These are phyloP conservation scores for Gonioctena quinquepunctata DNA, from an alignment of 1,140 invertebrate species.

Conservation along the genomic window DNA sequence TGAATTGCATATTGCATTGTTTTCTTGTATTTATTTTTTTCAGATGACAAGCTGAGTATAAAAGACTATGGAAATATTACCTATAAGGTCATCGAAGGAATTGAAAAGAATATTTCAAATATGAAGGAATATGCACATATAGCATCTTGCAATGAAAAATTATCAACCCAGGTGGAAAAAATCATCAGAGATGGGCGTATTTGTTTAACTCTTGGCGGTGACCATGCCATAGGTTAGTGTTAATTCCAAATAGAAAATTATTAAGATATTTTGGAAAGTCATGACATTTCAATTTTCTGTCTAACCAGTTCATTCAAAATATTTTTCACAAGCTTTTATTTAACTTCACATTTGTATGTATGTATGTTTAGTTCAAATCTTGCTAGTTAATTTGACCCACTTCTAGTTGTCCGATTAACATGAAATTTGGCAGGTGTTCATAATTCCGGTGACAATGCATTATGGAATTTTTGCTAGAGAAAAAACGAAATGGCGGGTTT, in stretches of 20 bases:
- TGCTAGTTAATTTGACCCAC: too few species aligned
- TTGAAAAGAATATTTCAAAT: constrained; percentile 60
- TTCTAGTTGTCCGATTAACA: too few species aligned
- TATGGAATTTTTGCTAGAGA: too few species aligned
- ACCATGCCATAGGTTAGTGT: constrained; percentile 79
- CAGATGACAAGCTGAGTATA: constrained; percentile 61
- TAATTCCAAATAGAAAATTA: background rate
- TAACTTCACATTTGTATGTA: too few species aligned
- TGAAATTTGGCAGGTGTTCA: too few species aligned
- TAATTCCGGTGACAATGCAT: too few species aligned
- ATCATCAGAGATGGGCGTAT: constrained; percentile 67
- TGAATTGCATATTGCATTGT: too few species aligned
- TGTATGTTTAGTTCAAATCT: too few species aligned
- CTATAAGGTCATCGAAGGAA: constrained; percentile 55
- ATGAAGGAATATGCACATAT: constrained; percentile 67
- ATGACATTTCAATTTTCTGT: too few species aligned
- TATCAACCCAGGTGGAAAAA: constrained; percentile 66
- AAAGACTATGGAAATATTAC: constrained; percentile 74
- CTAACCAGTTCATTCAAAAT: too few species aligned
- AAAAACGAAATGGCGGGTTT: too few species aligned
- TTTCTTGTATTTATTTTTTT: constrained; percentile 11
- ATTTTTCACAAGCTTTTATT: too few species aligned
- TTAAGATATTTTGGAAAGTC: background rate
- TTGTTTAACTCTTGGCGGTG: constrained; percentile 78
- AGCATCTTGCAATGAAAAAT: constrained; percentile 64